Evolutionary conservation across 2,797 vertebrate species (phyloP), one percentile per base, ranked within the genome.

Genomic region (Dryobates pubescens): DNA sequence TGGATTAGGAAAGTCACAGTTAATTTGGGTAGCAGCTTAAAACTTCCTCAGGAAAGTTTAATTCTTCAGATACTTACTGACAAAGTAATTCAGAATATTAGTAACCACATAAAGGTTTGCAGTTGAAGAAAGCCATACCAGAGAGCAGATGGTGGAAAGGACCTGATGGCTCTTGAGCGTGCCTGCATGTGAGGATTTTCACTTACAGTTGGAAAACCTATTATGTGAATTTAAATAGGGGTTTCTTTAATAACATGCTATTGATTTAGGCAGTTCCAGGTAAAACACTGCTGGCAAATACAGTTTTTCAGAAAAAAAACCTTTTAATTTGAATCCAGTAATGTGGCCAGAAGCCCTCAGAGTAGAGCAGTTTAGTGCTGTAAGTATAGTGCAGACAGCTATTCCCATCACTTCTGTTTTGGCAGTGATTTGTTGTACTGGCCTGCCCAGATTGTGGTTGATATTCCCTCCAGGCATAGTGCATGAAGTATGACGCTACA

Each of bases 271-370:
- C 3, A 17, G 2, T 82, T 75, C 34, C 57, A 29, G 24, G 9
- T 72, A 26, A 82, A 54, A 20, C 14, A 34, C 23, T 56, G 43
- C 3, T 51, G 82, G 29, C 6, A 67, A 63, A 57, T 20, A 7
- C 61, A 6, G 7, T 8, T 83, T 74, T 64, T 63, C 34, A 5
- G 2, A 9, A 6, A 54, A 64, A 29, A 62, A 71, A 8, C 34
- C 36, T 36, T 0, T 41, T 0, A 8, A 2, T 43, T 74, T 41
- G 11, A 80, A 58, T 74, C 27, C 3, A 7, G 12, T 70, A 4
- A 1, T 1, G 0, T 49, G 8, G 62, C 6, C 27, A 74, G 74
- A 80, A 80, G 26, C 8, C 41, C 16, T 71, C 5, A 6, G 29
- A 36, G 24, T 13, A 34, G 73, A 87, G 3, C 23, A 34, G 20